These are phyloP conservation scores for Montifringilla adamsi DNA, from an alignment of 2,113 vertebrate genomes.

Conservation along the genomic window DNA sequence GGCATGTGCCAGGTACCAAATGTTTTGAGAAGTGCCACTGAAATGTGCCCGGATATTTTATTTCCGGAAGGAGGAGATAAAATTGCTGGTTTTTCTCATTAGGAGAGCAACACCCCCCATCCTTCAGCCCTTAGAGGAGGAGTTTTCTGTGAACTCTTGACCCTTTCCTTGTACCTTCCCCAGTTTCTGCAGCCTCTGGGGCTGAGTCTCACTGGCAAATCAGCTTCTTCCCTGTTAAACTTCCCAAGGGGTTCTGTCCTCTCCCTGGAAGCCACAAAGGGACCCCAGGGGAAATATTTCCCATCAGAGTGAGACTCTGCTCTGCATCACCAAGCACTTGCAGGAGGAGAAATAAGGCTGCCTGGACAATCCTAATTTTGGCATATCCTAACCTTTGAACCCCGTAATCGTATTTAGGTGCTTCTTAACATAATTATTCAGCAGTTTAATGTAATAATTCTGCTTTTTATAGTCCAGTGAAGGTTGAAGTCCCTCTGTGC, in stretches of 20 bases:
- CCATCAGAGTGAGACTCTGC: background rate
- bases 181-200: background rate
- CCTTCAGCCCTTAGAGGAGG: background rate
- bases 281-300: background rate
- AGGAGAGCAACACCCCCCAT: background rate
- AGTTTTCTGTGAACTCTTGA: background rate
- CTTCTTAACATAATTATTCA: slow-evolving; percentile 17
- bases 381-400: slow-evolving; percentile 49
- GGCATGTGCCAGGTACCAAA: background rate
- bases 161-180: background rate
- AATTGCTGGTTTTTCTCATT: background rate
- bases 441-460: background rate
- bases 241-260: background rate
- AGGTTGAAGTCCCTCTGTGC: background rate
- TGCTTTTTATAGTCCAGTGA: background rate
- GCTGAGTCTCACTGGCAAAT: background rate
- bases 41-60: background rate
- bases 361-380: slow-evolving; percentile 29
- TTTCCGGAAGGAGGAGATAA: background rate
- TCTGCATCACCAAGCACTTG: background rate
- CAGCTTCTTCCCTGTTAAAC: background rate
- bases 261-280: background rate
- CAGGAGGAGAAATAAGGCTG: background rate
- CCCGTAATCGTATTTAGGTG: slow-evolving; percentile 32
- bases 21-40: background rate